Conservation (phyloP, 2,113 vertebrate genomes). For the Cyanistes caeruleus region DNA sequence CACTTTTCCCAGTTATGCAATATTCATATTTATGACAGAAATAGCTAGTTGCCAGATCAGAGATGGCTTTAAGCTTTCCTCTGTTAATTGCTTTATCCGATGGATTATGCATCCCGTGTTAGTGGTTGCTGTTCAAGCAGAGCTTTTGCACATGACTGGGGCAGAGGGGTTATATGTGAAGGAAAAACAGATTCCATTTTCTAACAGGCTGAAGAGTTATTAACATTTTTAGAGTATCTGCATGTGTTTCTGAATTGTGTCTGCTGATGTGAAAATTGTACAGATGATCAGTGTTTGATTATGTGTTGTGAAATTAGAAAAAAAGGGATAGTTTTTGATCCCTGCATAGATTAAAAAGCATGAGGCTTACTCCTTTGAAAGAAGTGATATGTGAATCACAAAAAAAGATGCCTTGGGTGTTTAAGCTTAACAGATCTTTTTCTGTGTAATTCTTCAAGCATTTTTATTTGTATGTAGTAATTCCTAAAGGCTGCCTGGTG, state of each 20-base stretch:
- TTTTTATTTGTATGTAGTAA: neutral
- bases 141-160: neutral
- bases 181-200: neutral
- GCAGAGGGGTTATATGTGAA: rapidly evolving
- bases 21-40: neutral
- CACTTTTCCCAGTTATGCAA: neutral
- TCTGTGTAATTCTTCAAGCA: neutral
- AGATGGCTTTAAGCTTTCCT: neutral
- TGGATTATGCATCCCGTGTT: neutral
- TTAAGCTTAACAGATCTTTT: constrained; percentile 6
- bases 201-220: neutral
- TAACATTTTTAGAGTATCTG: neutral
- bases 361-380: neutral
- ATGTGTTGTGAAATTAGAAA: neutral
- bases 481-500: neutral
- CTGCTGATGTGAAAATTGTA: neutral
- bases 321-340: neutral
- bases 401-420: neutral
- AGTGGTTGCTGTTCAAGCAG: neutral
- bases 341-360: neutral
- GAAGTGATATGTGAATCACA: neutral
- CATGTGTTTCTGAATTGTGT: neutral
- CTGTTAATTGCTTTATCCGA: neutral
- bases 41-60: neutral
- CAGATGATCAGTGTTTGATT: neutral